Evolutionary conservation across 2,797 vertebrate species (phyloP).

Genomic region (Eulemur rubriventer): DNA sequence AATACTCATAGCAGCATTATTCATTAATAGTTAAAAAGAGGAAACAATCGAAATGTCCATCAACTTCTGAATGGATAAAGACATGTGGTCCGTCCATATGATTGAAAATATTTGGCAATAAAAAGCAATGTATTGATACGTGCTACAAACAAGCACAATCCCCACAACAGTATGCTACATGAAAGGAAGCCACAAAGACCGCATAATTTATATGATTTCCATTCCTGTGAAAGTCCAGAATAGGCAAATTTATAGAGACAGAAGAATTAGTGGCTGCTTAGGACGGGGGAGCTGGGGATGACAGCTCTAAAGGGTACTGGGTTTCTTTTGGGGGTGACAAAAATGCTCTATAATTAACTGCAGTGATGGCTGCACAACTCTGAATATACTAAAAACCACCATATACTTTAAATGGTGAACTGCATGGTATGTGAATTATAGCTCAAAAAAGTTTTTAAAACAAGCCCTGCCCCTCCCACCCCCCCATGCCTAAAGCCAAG

Average conservation of each 20-base stretch:
- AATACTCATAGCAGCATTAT: not conserved
- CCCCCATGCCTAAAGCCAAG: not conserved
- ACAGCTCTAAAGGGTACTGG: not conserved
- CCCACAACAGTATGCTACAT: no score
- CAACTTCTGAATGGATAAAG: not conserved
- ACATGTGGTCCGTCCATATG: not conserved
- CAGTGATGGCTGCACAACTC: not conserved
- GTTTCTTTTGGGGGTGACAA: not conserved
- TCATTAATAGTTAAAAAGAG: not conserved
- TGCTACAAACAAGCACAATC: not conserved
- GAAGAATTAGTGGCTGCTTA: no score
- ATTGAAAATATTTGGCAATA: not conserved
- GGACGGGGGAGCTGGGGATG: no score
- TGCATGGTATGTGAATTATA: not conserved
- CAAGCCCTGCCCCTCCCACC: no score
- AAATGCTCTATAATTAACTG: not conserved
- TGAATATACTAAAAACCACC: not conserved
- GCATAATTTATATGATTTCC: accelerated
- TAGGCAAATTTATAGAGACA: not conserved
- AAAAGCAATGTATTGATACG: not conserved
- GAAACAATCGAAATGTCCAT: not conserved
- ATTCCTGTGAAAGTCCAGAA: not conserved
- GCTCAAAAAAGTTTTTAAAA: not conserved
- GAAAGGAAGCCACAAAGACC: not conserved
- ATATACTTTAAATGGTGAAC: not conserved